Base-by-base conservation (phyloP, 92 coral and sea anemone genomes). In the Muricea muricata region DNA sequence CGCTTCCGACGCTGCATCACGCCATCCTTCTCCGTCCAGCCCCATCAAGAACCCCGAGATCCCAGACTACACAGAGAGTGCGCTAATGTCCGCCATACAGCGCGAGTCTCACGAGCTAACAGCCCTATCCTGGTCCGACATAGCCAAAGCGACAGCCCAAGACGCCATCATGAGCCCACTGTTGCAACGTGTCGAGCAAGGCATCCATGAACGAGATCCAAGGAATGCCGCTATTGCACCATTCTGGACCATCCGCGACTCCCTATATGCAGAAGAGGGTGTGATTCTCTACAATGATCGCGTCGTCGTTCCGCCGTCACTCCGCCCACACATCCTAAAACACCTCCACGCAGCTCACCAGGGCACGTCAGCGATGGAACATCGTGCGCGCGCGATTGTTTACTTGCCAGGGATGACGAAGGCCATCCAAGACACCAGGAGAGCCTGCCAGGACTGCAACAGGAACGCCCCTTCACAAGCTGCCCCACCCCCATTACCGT, bases 291-390 rank as follows among this genome's bases (percentile, higher is more conserved):
- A 91, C 41, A 79, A 87, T 29, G 89, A 87, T 85, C 89, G 91
- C 2, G 91, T 87, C 0, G 68, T 91, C n/a, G 84, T 91, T 46
- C 93, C 91, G 0, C 48, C 75, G 11, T 61, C 93, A 3, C 93
- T 89, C 30, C 84, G 79, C 55, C 61, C 14, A 31, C 78, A 52
- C 1, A 66, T 85, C 70, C 79, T 89, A 15, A 68, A 85, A 78
- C 71, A 85, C 73, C 89, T 89, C 74, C 92, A 89, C 40, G 54
- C 87, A 26, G 90, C 90, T 61, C 90, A 90, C 47, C 90, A 90
- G 35, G 88, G 89, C 28, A 78, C 70, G 5, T 90, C 93, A 24
- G 57, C 79, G 12, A 90, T 90, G 93, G 93, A 86, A 41, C 90
- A 90, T 73, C 89, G 81, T 41, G 63, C 20, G 14, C 66, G 79